These are phyloP conservation scores for Zosterops borbonicus DNA, from an alignment of 2,113 vertebrate species.

Conservation along the genomic window DNA sequence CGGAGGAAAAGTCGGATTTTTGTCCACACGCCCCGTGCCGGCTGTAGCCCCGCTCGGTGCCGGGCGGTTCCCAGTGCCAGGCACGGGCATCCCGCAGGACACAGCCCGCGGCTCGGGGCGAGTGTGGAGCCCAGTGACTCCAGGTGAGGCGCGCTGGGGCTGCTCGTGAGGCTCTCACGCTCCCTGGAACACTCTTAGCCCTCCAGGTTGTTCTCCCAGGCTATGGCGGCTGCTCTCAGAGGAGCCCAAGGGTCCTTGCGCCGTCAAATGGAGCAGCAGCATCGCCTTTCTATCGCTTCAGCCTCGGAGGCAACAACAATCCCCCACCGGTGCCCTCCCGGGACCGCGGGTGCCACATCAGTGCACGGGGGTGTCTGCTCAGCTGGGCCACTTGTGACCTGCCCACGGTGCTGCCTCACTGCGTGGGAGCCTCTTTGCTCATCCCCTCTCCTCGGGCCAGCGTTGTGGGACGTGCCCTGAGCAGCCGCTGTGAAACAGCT, in stretches of 20 bases:
- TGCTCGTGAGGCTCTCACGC: accelerated
- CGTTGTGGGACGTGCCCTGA: accelerated
- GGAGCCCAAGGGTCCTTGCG: not conserved
- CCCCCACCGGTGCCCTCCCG: not conserved
- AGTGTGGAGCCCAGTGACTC: too few species aligned
- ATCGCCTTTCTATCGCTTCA: not conserved
- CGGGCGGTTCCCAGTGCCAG: not conserved
- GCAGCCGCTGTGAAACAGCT: not conserved
- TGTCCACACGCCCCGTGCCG: accelerated
- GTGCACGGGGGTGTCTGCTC: not conserved
- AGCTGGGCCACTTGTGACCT: not conserved
- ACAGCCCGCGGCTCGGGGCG: accelerated
- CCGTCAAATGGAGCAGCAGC: accelerated
- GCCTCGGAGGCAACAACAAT: not conserved
- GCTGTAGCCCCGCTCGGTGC: accelerated
- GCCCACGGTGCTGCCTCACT: not conserved
- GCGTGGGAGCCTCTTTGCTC: accelerated
- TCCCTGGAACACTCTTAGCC: not conserved
- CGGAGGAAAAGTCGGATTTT: not conserved
- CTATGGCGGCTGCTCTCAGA: not conserved
- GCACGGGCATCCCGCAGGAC: not conserved
- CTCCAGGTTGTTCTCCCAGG: not conserved
- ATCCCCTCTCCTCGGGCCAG: not conserved
- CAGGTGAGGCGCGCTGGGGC: too few species aligned
- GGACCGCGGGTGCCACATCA: too few species aligned